Conservation (phyloP, 2,888 invertebrate genomes). For the Hirtodrosophila histrioides region DNA sequence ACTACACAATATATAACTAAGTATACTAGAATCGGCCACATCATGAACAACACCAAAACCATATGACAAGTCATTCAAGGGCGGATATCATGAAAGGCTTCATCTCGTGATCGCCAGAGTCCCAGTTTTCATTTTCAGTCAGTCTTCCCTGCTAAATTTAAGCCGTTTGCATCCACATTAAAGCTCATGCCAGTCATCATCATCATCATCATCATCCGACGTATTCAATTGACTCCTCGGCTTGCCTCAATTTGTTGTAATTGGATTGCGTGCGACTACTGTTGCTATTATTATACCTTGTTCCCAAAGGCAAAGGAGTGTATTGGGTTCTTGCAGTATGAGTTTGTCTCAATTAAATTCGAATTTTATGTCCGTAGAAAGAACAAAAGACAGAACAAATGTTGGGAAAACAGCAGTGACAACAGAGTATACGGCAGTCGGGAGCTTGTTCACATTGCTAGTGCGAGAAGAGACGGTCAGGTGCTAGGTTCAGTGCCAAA, state of each 20-base stretch:
- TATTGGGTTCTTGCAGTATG: too few species aligned
- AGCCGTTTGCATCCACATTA: constrained; percentile 2
- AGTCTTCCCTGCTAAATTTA: constrained; percentile 5
- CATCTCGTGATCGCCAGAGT: constrained; percentile 28
- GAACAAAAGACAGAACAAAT: too few species aligned
- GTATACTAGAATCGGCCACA: background rate
- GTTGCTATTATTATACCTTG: constrained; percentile 12
- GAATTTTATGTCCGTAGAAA: too few species aligned
- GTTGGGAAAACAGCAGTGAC: too few species aligned
- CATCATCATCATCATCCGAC: constrained; percentile 41
- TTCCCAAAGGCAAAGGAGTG: background rate
- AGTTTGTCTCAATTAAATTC: too few species aligned
- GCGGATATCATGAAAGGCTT: constrained; percentile 19
- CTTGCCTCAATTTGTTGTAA: constrained; percentile 52
- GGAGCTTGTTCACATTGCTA: background rate
- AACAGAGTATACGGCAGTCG: too few species aligned
- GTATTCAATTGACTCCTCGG: constrained; percentile 43
- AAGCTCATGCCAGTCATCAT: constrained; percentile 46
- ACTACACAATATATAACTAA: background rate
- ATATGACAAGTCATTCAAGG: constrained; percentile 27
- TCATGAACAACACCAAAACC: background rate
- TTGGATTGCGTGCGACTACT: constrained; percentile 65
- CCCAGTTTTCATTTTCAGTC: constrained; percentile 2
- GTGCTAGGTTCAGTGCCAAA: constrained; percentile 44
- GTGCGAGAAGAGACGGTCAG: constrained; percentile 19